Conservation (phyloP, 2,113 vertebrate genomes). For the Epinephelus cyanopodus region DNA sequence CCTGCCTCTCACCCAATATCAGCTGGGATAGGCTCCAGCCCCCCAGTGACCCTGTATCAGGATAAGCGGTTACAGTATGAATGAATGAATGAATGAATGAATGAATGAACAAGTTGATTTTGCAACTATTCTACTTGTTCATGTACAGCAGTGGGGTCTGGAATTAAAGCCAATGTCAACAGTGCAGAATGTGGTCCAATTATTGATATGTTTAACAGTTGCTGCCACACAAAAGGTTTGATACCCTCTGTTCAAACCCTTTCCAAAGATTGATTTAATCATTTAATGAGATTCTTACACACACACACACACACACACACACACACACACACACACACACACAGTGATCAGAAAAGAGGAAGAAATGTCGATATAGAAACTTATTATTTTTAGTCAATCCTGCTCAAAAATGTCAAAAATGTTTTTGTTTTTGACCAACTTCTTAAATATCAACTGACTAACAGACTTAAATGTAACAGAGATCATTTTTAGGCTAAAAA, state of each 20-base stretch:
- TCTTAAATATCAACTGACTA: too few species aligned
- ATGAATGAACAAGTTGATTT: neutral
- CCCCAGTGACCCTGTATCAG: too few species aligned
- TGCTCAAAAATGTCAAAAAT: too few species aligned
- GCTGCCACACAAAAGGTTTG: neutral
- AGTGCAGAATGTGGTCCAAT: neutral
- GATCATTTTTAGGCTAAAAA: too few species aligned
- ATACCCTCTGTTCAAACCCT: neutral
- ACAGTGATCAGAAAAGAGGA: neutral
- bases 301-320: rapidly evolving
- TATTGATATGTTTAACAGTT: neutral
- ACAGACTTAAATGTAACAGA: too few species aligned
- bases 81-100: neutral
- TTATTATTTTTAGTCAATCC: too few species aligned
- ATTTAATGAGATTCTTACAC: neutral
- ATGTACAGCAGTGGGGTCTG: neutral
- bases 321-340: rapidly evolving
- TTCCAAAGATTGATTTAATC: neutral
- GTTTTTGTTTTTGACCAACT: too few species aligned
- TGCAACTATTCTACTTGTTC: neutral
- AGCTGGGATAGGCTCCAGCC: too few species aligned
- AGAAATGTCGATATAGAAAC: too few species aligned
- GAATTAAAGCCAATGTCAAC: slow-evolving; percentile 5
- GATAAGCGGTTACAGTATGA: too few species aligned
- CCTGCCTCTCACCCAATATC: too few species aligned